A percentile compares a stretch with the other conserved stretches of the same genome.
These are phyloP conservation scores for Macropodus opercularis DNA, from an alignment of 2,797 vertebrate genomes.

Conservation along the genomic window DNA sequence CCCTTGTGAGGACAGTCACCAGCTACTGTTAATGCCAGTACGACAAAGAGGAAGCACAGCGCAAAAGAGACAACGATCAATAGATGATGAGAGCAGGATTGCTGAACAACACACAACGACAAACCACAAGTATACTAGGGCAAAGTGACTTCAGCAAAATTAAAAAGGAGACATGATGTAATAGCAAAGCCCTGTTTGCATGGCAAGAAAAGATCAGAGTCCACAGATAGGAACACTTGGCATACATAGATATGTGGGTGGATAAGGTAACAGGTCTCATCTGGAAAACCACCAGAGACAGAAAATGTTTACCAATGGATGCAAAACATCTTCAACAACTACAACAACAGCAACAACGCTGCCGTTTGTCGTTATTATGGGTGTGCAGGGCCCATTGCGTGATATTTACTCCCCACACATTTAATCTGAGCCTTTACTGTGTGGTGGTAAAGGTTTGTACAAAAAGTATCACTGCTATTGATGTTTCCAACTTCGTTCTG, in stretches of 20 bases:
- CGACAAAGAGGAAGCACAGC: slow-evolving; percentile 34
- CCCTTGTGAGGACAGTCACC: slow-evolving; percentile 46
- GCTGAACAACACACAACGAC: background rate
- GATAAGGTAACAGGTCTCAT: background rate
- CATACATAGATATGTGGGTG: background rate
- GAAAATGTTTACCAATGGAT: background rate
- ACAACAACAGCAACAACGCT: too few species aligned
- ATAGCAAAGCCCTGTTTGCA: slow-evolving; percentile 3
- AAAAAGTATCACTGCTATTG: too few species aligned
- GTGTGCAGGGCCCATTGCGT: background rate
- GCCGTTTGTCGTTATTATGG: too few species aligned
- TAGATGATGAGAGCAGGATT: slow-evolving; percentile 2
- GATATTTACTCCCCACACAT: too few species aligned
- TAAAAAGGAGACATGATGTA: slow-evolving; percentile 10
- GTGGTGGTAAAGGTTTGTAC: too few species aligned
- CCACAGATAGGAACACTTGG: background rate
- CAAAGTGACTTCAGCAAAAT: background rate
- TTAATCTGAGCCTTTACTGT: too few species aligned
- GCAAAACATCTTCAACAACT: too few species aligned
- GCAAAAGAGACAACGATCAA: background rate
- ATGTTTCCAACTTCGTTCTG: too few species aligned
- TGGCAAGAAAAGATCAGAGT: background rate
- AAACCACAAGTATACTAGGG: slow-evolving; percentile 6
- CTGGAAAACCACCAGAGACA: background rate
- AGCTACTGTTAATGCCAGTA: slow-evolving; percentile 40